These are phyloP conservation scores for Pseudopodoces humilis DNA, from an alignment of 2,113 vertebrate species.

Conservation along the genomic window DNA sequence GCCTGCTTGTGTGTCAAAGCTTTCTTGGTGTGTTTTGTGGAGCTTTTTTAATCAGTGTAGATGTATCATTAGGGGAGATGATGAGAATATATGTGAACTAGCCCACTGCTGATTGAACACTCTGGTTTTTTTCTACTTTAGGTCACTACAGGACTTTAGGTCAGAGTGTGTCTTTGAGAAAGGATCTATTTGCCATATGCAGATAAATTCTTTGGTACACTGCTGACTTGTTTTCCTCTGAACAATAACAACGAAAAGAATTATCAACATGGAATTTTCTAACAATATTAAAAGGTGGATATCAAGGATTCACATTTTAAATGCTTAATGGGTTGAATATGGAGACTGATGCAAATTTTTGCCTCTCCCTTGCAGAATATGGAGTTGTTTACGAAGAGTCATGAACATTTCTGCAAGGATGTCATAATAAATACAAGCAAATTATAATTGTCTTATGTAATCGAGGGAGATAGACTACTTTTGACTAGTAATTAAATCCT, in stretches of 20 bases:
- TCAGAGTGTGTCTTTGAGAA: neutral
- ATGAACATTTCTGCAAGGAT: neutral
- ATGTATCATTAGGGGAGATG: neutral
- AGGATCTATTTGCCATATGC: neutral
- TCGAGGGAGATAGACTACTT: neutral
- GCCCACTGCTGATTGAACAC: neutral
- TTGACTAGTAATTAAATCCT: slow-evolving; percentile 50
- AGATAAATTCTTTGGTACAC: neutral
- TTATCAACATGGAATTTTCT: neutral
- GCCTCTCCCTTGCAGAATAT: neutral
- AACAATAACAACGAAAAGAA: neutral
- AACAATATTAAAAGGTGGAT: neutral
- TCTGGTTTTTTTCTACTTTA: neutral
- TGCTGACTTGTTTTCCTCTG: neutral
- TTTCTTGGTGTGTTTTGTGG: neutral
- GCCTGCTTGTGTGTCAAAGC: neutral
- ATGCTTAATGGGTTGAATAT: neutral
- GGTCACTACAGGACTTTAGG: neutral
- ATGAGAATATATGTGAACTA: neutral
- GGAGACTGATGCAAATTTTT: neutral
- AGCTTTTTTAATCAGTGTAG: neutral
- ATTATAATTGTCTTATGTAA: slow-evolving; percentile 20
- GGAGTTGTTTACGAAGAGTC: slow-evolving; percentile 13
- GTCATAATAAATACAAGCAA: slow-evolving; percentile 20
- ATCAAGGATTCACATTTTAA: neutral